These are phyloP conservation scores for Apolygus lucorum DNA, from an alignment of 1,140 invertebrate species.

Conservation along the genomic window DNA sequence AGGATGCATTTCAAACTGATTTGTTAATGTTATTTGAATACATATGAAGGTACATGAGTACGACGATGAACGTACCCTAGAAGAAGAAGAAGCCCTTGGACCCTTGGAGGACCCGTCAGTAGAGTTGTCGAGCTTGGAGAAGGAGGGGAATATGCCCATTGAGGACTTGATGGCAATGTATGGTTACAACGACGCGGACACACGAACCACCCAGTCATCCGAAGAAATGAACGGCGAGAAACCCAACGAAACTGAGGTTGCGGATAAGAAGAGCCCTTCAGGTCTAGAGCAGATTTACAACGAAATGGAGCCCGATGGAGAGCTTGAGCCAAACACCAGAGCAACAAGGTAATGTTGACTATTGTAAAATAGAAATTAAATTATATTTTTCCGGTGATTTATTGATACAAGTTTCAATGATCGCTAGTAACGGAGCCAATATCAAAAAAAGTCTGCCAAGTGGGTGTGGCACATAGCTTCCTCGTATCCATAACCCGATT, in stretches of 20 bases:
- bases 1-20: too few species aligned
- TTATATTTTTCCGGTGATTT: too few species aligned
- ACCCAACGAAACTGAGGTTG: conserved; percentile 42
- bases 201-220: conserved; percentile 42
- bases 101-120: conserved; percentile 75
- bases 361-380: too few species aligned
- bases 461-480: too few species aligned
- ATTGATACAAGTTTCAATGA: too few species aligned
- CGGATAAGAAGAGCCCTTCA: conserved; percentile 41
- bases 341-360: too few species aligned
- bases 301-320: conserved; percentile 40
- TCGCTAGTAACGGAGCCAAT: too few species aligned
- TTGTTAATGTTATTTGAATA: too few species aligned
- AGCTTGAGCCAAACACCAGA: conserved; percentile 36
- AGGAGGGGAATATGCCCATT: conserved; percentile 82
- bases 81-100: conserved; percentile 91
- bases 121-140: conserved; percentile 72
- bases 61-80: conserved; percentile 90
- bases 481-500: too few species aligned
- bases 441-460: too few species aligned
- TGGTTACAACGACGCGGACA: conserved; percentile 51
- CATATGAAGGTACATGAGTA: conserved; percentile 96
- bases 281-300: conserved; percentile 45
- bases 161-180: conserved; percentile 85
- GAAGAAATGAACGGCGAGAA: conserved; percentile 48